Conservation (phyloP, 2,888 invertebrate genomes). For the Cerastoderma edule region DNA sequence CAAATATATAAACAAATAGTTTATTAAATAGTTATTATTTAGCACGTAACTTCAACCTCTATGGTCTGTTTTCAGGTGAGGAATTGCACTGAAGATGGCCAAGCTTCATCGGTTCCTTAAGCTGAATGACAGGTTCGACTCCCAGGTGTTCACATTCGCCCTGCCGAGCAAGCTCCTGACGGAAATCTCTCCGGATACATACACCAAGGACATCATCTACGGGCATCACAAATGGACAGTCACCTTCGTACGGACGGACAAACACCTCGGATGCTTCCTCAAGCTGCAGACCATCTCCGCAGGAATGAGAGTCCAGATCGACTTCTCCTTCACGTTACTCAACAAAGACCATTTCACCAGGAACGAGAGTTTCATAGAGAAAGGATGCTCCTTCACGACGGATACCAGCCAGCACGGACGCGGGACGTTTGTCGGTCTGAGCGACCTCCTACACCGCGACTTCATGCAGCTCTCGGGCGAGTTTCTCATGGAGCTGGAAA, state of each 20-base stretch:
- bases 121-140: constrained; percentile 92
- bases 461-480: constrained; percentile 92
- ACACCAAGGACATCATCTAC: constrained; percentile 92
- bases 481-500: constrained; percentile 91
- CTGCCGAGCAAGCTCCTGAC: constrained; percentile 91
- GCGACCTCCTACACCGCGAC: constrained; percentile 85
- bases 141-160: constrained; percentile 93
- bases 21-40: too few species aligned
- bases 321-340: constrained; percentile 91
- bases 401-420: constrained; percentile 78
- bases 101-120: constrained; percentile 89
- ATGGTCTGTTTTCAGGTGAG: not conserved
- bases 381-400: constrained; percentile 87
- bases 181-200: constrained; percentile 91
- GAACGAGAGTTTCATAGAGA: constrained; percentile 92
- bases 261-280: constrained; percentile 91
- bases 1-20: too few species aligned
- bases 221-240: constrained; percentile 93
- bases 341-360: constrained; percentile 91
- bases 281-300: constrained; percentile 91
- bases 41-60: too few species aligned
- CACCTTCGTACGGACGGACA: constrained; percentile 90
- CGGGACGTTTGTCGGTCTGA: constrained; percentile 80
- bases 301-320: constrained; percentile 90
- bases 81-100: constrained; percentile 78